A percentile compares a stretch with the other conserved stretches of the same genome.
phyloP scores from a whole-genome alignment of 1,140 invertebrate genomes.

The Bombus vancouverensis region DNA sequence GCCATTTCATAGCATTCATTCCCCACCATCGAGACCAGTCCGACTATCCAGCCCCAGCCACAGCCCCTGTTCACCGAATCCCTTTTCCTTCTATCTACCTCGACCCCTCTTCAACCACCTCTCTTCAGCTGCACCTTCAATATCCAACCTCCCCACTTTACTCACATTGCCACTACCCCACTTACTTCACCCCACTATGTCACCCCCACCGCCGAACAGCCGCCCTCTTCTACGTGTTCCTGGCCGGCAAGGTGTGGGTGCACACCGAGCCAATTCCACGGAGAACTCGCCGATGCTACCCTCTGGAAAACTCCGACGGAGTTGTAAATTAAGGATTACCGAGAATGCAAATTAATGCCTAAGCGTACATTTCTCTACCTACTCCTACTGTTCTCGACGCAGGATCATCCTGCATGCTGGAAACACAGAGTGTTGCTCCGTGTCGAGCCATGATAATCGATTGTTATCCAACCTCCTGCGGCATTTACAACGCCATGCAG shows the following conservation, averaged over 20 bases:
- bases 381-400: neutral
- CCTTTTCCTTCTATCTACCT: conserved; percentile 38
- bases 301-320: conserved; percentile 55
- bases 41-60: conserved; percentile 67
- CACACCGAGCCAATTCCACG: conserved; percentile 63
- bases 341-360: conserved; percentile 67
- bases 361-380: conserved; percentile 32
- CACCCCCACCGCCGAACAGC: neutral
- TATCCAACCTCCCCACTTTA: neutral
- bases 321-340: conserved; percentile 70
- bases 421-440: conserved; percentile 33
- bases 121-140: neutral
- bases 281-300: conserved; percentile 62
- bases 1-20: conserved; percentile 48
- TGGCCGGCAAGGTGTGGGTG: conserved; percentile 41
- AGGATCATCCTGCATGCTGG: conserved; percentile 53
- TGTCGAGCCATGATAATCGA: conserved; percentile 55
- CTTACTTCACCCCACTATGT: conserved; percentile 7
- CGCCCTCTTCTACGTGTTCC: conserved; percentile 44
- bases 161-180: conserved; percentile 16
- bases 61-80: conserved; percentile 60
- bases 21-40: conserved; percentile 54
- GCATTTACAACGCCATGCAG: conserved; percentile 28
- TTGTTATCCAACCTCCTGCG: conserved; percentile 52
- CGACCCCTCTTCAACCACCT: conserved; percentile 2